These are phyloP conservation scores for Diaphora mendica DNA, from an alignment of 2,888 invertebrate species.

Conservation along the genomic window DNA sequence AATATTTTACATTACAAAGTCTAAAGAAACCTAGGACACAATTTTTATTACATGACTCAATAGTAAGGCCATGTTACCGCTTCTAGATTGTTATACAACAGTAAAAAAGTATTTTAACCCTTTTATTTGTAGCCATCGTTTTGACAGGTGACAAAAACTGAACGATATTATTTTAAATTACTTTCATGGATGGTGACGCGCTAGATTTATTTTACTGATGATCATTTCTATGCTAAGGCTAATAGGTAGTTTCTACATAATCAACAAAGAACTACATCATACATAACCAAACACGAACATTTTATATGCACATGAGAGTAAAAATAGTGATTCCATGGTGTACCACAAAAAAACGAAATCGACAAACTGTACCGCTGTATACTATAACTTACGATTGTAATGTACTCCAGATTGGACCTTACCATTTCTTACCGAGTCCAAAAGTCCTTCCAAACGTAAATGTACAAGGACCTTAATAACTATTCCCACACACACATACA, in stretches of 20 bases:
- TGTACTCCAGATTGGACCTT: neutral
- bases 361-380: neutral
- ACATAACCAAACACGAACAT: neutral
- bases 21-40: neutral
- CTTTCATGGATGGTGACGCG: neutral
- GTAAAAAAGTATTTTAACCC: too few species aligned
- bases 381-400: neutral
- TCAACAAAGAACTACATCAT: neutral
- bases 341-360: neutral
- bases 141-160: too few species aligned
- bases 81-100: too few species aligned
- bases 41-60: neutral
- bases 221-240: neutral
- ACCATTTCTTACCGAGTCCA: neutral
- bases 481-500: conserved; percentile 1
- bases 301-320: neutral
- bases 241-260: neutral
- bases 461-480: neutral
- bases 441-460: neutral
- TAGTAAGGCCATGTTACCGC: too few species aligned
- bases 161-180: neutral
- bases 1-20: neutral
- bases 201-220: neutral
- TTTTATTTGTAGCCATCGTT: too few species aligned
- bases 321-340: neutral